Evolutionary conservation across 2,797 vertebrate genomes (phyloP).

Genomic region (Poecilia picta): DNA sequence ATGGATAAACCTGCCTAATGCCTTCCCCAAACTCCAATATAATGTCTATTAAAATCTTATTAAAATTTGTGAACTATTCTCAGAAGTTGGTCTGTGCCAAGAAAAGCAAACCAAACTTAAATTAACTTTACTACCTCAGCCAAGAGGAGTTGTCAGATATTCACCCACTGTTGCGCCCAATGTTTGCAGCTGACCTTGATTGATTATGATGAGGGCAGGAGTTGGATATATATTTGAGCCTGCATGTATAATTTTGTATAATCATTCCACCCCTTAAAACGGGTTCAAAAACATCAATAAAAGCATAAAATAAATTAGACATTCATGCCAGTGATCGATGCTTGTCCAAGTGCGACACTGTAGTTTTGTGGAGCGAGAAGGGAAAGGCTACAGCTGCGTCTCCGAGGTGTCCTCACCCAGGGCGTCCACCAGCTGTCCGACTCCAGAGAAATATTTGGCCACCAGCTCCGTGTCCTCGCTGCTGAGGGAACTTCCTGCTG

Average conservation of each 20-base stretch:
- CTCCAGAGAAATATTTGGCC: slow-evolving; percentile 86
- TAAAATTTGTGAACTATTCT: not conserved
- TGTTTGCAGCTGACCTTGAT: not conserved
- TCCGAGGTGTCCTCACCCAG: slow-evolving; percentile 76
- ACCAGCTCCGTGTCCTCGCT: slow-evolving; percentile 80
- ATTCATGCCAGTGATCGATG: not conserved
- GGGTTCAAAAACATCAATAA: not conserved
- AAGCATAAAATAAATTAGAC: not conserved
- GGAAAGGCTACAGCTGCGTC: not conserved
- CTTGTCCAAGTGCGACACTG: not conserved
- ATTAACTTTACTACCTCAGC: not conserved
- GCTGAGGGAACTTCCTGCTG: slow-evolving; percentile 46
- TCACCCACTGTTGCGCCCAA: not conserved
- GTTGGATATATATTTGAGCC: not conserved
- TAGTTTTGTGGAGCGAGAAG: not conserved
- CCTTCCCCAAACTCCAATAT: not conserved
- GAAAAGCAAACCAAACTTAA: not conserved
- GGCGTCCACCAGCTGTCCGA: slow-evolving; percentile 86
- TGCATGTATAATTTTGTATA: not conserved
- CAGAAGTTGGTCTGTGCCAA: not conserved
- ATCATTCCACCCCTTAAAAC: not conserved
- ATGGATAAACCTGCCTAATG: not conserved
- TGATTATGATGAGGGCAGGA: not conserved
- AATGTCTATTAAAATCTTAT: not conserved
- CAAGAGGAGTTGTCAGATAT: not conserved